Base-by-base conservation (phyloP, 2,888 invertebrate species). In the Meteorus colon region DNA sequence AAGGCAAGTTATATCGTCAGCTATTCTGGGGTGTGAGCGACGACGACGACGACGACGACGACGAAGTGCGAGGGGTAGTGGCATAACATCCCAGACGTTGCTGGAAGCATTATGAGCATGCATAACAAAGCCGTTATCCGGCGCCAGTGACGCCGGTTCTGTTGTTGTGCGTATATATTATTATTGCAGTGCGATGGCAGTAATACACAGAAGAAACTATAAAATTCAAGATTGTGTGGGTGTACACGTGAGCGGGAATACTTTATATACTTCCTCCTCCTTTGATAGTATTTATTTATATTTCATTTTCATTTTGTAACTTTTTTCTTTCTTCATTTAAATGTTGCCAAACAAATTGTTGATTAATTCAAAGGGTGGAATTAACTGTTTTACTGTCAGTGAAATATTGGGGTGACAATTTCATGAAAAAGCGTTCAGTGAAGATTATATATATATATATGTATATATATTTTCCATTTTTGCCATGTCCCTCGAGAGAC, bases 91-190 rank as follows among this genome's bases (percentile, higher is more conserved):
- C 55, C 55, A 55, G 73, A 68, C 73, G 77, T 77, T 73, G 63
- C 70, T 45, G 29, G 67, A 73, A 73, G 77, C 79, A 82, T 84
- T 82, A 80, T 80, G 77, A 75, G 78, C 79, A 77, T 66, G 78
- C 79, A 75, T 79, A 71, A 84, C 84, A 85, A 86, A 84, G 83
- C 82, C 81, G 80, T 82, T 83, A 82, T 80, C 78, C 77, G 78
- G 77, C 80, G 74, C 80, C 73, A 79, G 83, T 81, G 83, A 83
- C 81, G 82, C 79, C 80, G 81, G 81, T 81, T 81, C 72, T 70
- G 73, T 65, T 63, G 29, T 68, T 76, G 41, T 67, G 29, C 10
- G 29, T 31, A 34, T 75, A 75, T 48, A 68, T 31, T 41, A 68
- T 66, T 66, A 66, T 66, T 66, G 24, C n/a, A 19, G 19, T 55